Percentiles rank a stretch among this genome's conserved stretches.
phyloP scores from a whole-genome alignment of 2,888 invertebrate species.

The Adineta ricciae region DNA sequence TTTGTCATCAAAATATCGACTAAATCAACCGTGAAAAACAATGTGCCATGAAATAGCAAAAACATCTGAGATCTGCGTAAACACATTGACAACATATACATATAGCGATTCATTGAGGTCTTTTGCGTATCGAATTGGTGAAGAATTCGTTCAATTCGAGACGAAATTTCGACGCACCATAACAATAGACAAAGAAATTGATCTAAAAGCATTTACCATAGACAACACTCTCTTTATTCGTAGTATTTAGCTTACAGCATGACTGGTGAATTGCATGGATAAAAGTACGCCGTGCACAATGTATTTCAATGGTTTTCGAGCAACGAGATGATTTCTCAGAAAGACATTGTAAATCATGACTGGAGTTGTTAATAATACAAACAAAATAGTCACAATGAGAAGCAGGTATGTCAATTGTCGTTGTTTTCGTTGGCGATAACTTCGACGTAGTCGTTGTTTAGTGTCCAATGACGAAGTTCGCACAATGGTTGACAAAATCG shows the following conservation, averaged over 20 bases:
- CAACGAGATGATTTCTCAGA: not conserved
- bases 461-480: not conserved
- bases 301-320: constrained; percentile 10
- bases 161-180: not conserved
- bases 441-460: not conserved
- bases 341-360: not conserved
- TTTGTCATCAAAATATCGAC: not conserved
- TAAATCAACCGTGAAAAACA: not conserved
- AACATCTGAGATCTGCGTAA: not conserved
- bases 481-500: not conserved
- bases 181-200: constrained; percentile 15
- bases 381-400: not conserved
- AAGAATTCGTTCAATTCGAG: not conserved
- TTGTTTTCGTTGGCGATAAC: not conserved
- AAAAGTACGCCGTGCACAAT: not conserved
- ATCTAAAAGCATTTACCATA: not conserved
- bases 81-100: no score
- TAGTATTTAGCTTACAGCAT: not conserved
- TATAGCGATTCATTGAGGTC: no score
- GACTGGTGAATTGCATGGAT: not conserved
- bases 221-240: not conserved
- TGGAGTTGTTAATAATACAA: not conserved
- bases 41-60: not conserved
- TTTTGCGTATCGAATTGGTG: not conserved
- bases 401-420: not conserved